These are phyloP conservation scores for Steromphala cineraria DNA, from an alignment of 2,888 invertebrate species.

Conservation along the genomic window DNA sequence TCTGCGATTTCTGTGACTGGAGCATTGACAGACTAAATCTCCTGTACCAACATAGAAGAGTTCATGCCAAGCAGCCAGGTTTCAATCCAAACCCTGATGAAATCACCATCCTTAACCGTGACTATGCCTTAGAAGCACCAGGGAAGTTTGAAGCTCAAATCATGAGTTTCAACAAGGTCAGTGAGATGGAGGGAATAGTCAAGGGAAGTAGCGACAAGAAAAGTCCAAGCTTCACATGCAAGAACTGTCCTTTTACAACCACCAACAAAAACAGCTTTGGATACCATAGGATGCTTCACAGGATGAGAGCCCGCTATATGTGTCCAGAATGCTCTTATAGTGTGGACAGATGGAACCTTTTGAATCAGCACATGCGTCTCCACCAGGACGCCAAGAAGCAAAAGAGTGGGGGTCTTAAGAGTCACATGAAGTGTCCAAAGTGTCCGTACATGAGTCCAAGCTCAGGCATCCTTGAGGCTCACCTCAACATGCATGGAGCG, in stretches of 20 bases:
- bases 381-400: slow-evolving; percentile 36
- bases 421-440: slow-evolving; percentile 50
- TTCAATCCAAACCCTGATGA: slow-evolving; percentile 52
- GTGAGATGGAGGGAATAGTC: not conserved
- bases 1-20: slow-evolving; percentile 71
- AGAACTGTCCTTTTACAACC: slow-evolving; percentile 49
- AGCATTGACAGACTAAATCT: slow-evolving; percentile 64
- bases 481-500: slow-evolving; percentile 59
- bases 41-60: slow-evolving; percentile 65
- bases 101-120: slow-evolving; percentile 60
- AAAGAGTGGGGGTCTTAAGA: not conserved
- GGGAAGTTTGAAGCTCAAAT: slow-evolving; percentile 44
- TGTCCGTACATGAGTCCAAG: slow-evolving; percentile 61
- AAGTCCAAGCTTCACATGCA: slow-evolving; percentile 36
- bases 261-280: slow-evolving; percentile 44
- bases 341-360: slow-evolving; percentile 56
- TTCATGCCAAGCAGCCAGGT: slow-evolving; percentile 54
- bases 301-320: slow-evolving; percentile 32
- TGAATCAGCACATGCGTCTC: slow-evolving; percentile 63
- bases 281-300: slow-evolving; percentile 40
- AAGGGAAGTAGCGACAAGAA: not conserved
- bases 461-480: slow-evolving; percentile 52
- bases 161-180: slow-evolving; percentile 30
- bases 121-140: slow-evolving; percentile 55
- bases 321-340: slow-evolving; percentile 67